Evolutionary conservation across 2,888 invertebrate species (phyloP), one percentile per base, ranked within the genome.

Genomic region (Cremastinae sp.): DNA sequence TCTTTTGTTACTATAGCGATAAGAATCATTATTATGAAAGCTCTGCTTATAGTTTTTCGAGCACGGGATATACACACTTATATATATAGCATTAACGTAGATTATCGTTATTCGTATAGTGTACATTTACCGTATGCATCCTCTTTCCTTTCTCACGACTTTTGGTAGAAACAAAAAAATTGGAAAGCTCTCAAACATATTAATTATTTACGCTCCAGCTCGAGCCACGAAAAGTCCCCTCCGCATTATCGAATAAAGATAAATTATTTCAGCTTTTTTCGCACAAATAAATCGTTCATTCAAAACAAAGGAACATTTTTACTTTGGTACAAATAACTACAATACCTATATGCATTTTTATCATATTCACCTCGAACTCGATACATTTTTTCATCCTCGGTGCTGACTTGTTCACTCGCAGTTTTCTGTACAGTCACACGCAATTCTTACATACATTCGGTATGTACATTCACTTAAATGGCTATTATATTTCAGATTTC

Each of bases 241-340:
- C 45, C 0, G n/a, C 28, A 10, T 28, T 53, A n/a, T 47, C 41
- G 49, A 43, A 49, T 16, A 43, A 59, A 65, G 14, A 20, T 41
- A 59, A 71, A 35, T 49, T 55, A 49, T 39, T 61, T 68, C 7
- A 5, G 43, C 71, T 61, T 61, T 59, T n/a, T 56, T 55, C 20
- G 12, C 55, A 49, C 56, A 62, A 12, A 45, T 18, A 49, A 66
- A 51, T 71, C 35, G 58, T 53, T 58, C 51, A 41, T 18, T 8
- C 22, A 43, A 70, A 61, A 65, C 45, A 20, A 37, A 56, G 14
- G 14, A 37, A 14, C 1, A 12, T 8, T 58, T 18, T 65, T 16
- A 64, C 51, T 41, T 71, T 49, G 55, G 64, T 62, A 72, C 61
- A 72, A 68, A 72, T 64, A 28, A 45, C 61, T 75, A 61, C 37